Base-by-base conservation (phyloP, 2,113 vertebrate genomes). In the Gasterosteus aculeatus region DNA sequence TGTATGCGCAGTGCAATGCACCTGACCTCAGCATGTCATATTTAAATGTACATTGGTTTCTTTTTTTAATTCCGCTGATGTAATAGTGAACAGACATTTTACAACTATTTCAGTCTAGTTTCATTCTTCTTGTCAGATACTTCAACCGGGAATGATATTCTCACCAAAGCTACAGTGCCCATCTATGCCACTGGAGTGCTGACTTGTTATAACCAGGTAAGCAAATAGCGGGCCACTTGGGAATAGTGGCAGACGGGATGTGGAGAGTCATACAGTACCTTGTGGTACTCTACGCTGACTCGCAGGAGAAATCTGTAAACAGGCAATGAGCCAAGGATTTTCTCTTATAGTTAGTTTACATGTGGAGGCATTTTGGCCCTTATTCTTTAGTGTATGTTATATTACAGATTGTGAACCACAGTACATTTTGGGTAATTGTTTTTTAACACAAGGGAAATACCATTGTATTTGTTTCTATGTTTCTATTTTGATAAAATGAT, bases 101-200 rank as follows among this genome's bases (percentile, higher is more conserved):
- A 38, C 35, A 5, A 38, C 10, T 58, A 7, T 44, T 72, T 72
- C n/a, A 3, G 35, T 33, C 2, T 42, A 12, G 2, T 70, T 54
- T 83, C 51, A 1, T 53, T 63, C 33, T 39, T 60, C 10, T 12
- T 78, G 7, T 83, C 89, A 98, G 97, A 99, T 93, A 94, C 94
- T 72, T 91, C 95, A 86, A 92, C 95, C 80, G 97, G 96, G 58
- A 98, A 98, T 12, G 98, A 96, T 71, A 96, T 99, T 86, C 95
- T 99, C 78, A 98, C 97, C 88, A 99, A 99, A 95, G 97, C 98
- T 60, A 99, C 98, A 0, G 98, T 99, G 82, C 98, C 98, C 54
- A 99, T 99, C 90, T 99, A 99, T 92, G 98, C 98, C 92, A 99
- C 98, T 57, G 98, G 98, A 75, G 98, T 99, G 41, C 95, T 99